These are phyloP conservation scores for Nerophis ophidion DNA, from an alignment of 2,113 vertebrate genomes.

Conservation along the genomic window DNA sequence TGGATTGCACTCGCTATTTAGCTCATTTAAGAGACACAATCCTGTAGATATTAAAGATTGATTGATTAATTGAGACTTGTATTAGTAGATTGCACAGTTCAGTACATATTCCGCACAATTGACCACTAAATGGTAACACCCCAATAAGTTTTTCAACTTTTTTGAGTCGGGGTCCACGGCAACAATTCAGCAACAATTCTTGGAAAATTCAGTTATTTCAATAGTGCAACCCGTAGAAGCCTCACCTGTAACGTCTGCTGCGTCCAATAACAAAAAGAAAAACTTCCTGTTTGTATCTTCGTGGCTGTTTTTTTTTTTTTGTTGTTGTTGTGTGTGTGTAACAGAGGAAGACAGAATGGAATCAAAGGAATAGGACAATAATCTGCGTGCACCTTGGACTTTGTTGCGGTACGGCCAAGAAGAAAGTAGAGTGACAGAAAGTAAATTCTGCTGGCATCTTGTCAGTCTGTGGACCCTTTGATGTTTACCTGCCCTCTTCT, in stretches of 20 bases:
- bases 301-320: background rate
- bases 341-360: background rate
- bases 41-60: too few species aligned
- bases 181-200: too few species aligned
- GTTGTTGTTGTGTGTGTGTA: too few species aligned
- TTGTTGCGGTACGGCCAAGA: background rate
- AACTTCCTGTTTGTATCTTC: background rate
- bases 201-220: background rate
- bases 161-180: too few species aligned
- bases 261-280: background rate
- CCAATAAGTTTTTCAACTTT: too few species aligned
- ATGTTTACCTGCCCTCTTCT: slow-evolving; percentile 12
- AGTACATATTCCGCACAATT: too few species aligned
- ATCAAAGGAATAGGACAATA: slow-evolving; percentile 9
- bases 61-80: too few species aligned
- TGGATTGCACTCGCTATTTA: too few species aligned
- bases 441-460: slow-evolving; percentile 2
- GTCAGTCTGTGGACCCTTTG: slow-evolving; percentile 21
- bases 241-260: background rate
- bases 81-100: too few species aligned
- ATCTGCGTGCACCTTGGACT: background rate
- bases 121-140: too few species aligned
- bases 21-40: too few species aligned
- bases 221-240: background rate
- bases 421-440: slow-evolving; percentile 8